These are phyloP conservation scores for Piscicola geometra DNA, from an alignment of 2,888 invertebrate genomes.

Conservation along the genomic window DNA sequence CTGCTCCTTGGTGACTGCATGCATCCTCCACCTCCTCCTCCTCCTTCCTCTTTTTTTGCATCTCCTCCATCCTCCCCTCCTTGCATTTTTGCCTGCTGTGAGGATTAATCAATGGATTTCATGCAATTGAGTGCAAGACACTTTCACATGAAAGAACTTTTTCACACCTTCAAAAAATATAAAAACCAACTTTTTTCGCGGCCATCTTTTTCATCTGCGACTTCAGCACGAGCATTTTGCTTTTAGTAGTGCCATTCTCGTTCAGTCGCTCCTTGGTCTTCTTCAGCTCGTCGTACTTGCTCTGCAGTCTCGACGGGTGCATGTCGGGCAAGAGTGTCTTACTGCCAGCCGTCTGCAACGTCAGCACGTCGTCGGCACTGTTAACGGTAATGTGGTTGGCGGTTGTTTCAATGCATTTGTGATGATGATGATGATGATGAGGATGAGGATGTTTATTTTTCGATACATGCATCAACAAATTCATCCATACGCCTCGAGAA, in stretches of 20 bases:
- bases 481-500: no score
- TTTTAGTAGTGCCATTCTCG: constrained; percentile 33
- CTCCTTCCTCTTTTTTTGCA: background rate
- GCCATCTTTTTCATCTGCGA: constrained; percentile 53
- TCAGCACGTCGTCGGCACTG: no score
- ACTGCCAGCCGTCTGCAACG: no score
- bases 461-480: no score
- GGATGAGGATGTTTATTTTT: no score
- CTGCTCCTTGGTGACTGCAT: no score
- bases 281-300: constrained; percentile 19
- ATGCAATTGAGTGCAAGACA: background rate
- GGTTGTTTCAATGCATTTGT: no score
- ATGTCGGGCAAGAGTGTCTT: no score
- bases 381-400: no score
- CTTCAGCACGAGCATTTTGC: constrained; percentile 57
- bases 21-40: no score
- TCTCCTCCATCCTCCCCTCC: background rate
- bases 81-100: background rate
- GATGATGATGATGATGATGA: no score
- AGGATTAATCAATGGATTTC: background rate
- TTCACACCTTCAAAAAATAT: background rate
- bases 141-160: background rate
- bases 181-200: constrained; percentile 47
- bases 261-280: constrained; percentile 29
- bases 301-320: no score